Evolutionary conservation across 2,888 invertebrate species (phyloP).

Genomic region (Cactoblastis cactorum): DNA sequence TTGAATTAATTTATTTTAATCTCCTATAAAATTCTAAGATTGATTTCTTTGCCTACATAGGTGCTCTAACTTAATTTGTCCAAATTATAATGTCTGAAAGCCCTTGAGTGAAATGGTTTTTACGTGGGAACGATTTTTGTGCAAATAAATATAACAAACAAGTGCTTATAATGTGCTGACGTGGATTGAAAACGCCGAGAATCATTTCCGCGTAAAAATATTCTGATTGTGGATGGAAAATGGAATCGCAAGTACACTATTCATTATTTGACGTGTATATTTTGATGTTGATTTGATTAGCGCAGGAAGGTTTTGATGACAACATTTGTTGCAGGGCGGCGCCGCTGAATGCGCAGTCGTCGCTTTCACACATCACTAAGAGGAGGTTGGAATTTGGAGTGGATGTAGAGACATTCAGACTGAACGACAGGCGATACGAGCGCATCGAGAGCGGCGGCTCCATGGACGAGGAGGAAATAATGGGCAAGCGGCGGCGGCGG

Average conservation of each 20-base stretch:
- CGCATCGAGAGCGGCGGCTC: constrained; percentile 59
- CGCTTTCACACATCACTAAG: constrained; percentile 84
- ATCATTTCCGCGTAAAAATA: constrained; percentile 80
- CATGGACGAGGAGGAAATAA: constrained; percentile 65
- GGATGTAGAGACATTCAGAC: constrained; percentile 69
- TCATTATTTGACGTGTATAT: constrained; percentile 40
- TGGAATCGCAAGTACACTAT: constrained; percentile 74
- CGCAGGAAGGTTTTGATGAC: constrained; percentile 32
- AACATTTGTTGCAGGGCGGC: constrained; percentile 72
- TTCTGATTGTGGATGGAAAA: constrained; percentile 79
- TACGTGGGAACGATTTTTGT: constrained; percentile 81
- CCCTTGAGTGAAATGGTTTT: constrained; percentile 80
- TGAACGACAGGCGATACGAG: constrained; percentile 56
- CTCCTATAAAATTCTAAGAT: constrained; percentile 26
- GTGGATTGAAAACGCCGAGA: constrained; percentile 77
- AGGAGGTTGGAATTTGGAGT: constrained; percentile 83
- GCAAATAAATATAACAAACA: constrained; percentile 60
- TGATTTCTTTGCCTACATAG: constrained; percentile 28
- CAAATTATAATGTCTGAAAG: constrained; percentile 73
- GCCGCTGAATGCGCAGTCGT: constrained; percentile 77
- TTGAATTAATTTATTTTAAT: constrained; percentile 18
- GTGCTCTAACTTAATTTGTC: constrained; percentile 34
- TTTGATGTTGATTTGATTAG: constrained; percentile 28
- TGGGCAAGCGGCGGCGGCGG: constrained; percentile 65
- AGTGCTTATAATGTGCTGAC: constrained; percentile 70